These are phyloP conservation scores for Sitophilus oryzae DNA, from an alignment of 1,140 invertebrate genomes.

Conservation along the genomic window DNA sequence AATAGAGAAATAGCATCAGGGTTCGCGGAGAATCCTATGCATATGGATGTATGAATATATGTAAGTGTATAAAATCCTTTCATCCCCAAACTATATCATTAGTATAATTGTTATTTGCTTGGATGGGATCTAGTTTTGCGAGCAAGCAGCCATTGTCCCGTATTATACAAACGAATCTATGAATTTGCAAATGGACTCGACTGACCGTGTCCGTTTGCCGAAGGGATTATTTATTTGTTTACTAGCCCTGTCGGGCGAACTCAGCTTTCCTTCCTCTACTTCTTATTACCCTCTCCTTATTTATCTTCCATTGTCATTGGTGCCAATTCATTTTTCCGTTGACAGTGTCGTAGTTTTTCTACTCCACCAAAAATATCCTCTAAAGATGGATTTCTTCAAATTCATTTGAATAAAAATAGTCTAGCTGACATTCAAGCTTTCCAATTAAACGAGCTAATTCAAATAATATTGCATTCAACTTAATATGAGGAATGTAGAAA, in stretches of 20 bases:
- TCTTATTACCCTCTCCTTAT: constrained; percentile 21
- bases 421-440: no score
- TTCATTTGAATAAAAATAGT: no score
- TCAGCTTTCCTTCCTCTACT: constrained; percentile 8
- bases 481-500: no score
- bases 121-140: constrained; percentile 15
- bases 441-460: no score
- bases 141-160: constrained; percentile 16
- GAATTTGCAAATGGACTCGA: constrained; percentile 27
- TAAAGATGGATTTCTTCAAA: no score
- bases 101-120: constrained; percentile 24
- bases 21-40: neutral
- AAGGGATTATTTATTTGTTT: constrained; percentile 29
- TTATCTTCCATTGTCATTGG: constrained; percentile 2
- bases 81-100: constrained; percentile 10
- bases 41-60: neutral
- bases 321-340: neutral
- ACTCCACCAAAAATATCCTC: no score
- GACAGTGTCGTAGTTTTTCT: no score
- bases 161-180: constrained; percentile 28
- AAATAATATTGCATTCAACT: no score
- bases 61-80: neutral
- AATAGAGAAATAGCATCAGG: neutral
- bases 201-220: constrained; percentile 21
- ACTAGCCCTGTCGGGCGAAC: constrained; percentile 10